phyloP scores from a whole-genome alignment of 2,797 vertebrate genomes.

The Phalanger gymnotis region DNA sequence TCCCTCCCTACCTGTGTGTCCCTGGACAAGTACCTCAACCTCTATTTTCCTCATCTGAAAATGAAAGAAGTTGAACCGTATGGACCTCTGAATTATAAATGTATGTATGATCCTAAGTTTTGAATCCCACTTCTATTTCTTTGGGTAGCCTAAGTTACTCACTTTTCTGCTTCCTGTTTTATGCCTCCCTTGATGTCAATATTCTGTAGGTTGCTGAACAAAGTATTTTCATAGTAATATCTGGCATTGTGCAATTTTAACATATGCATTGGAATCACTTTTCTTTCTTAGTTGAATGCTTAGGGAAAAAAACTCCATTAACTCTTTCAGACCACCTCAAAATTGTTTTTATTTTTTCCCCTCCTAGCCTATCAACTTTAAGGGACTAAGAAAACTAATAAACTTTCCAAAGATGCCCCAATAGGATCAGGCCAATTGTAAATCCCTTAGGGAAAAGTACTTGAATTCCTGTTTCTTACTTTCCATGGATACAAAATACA shows the following conservation, averaged over 20 bases:
- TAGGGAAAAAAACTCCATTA: background rate
- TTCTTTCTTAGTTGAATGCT: background rate
- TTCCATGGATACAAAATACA: slow-evolving; percentile 52
- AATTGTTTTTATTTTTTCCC: slow-evolving; percentile 21
- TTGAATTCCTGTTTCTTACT: slow-evolving; percentile 36
- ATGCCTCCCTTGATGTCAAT: background rate
- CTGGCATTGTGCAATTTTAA: background rate
- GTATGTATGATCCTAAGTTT: background rate
- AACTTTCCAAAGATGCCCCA: background rate
- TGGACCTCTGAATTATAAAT: background rate
- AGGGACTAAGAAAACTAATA: background rate
- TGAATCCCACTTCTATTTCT: slow-evolving; percentile 31
- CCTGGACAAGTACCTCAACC: background rate
- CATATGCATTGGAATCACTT: background rate
- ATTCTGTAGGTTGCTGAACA: background rate
- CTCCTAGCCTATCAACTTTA: slow-evolving; percentile 14
- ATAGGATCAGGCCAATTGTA: slow-evolving; percentile 18
- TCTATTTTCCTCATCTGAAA: slow-evolving; percentile 46
- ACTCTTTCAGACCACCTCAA: slow-evolving; percentile 62
- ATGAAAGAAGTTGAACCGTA: slow-evolving; percentile 24
- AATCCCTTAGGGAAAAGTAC: slow-evolving; percentile 42
- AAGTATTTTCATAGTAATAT: background rate
- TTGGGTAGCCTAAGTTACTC: slow-evolving; percentile 61
- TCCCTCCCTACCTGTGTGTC: background rate
- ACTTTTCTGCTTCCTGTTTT: background rate